Evolutionary conservation across 2,888 invertebrate genomes (phyloP).

Genomic region (Geophilus truncorum): DNA sequence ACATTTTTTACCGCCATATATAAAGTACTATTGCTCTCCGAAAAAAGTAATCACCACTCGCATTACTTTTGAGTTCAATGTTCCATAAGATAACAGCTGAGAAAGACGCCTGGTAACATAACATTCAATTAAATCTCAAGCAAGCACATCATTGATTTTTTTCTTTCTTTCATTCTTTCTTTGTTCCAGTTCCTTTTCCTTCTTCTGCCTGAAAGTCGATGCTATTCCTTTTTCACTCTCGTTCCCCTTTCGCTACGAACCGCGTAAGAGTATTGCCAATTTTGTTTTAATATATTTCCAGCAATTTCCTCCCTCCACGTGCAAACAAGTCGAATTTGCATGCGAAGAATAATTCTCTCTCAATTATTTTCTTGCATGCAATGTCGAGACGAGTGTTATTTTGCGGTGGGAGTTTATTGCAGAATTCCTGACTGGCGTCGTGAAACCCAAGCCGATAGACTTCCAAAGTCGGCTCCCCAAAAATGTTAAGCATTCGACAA

Average conservation of each 20-base stretch:
- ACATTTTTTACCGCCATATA: neutral
- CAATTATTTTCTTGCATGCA: neutral
- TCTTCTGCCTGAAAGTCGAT: neutral
- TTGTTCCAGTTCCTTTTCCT: neutral
- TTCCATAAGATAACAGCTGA: slow-evolving; percentile 18
- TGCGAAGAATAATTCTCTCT: slow-evolving; percentile 17
- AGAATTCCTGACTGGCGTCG: slow-evolving; percentile 25
- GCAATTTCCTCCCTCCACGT: neutral
- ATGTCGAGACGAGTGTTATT: neutral
- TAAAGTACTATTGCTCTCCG: neutral
- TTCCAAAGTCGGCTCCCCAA: slow-evolving; percentile 10
- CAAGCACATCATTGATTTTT: slow-evolving; percentile 27
- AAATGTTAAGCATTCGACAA: slow-evolving; percentile 22
- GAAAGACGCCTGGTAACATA: neutral
- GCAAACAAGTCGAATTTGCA: neutral
- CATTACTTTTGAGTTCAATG: slow-evolving; percentile 12
- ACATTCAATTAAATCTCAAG: slow-evolving; percentile 27
- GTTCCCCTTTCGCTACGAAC: too few species aligned
- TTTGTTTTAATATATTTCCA: neutral
- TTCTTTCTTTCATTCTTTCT: too few species aligned
- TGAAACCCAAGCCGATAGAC: slow-evolving; percentile 18
- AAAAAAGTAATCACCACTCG: neutral
- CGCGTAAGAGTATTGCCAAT: neutral
- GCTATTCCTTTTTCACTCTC: neutral
- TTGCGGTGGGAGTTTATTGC: slow-evolving; percentile 22